Conservation (phyloP, 2,113 vertebrate genomes). For the Mesoclemmys tuberculata region DNA sequence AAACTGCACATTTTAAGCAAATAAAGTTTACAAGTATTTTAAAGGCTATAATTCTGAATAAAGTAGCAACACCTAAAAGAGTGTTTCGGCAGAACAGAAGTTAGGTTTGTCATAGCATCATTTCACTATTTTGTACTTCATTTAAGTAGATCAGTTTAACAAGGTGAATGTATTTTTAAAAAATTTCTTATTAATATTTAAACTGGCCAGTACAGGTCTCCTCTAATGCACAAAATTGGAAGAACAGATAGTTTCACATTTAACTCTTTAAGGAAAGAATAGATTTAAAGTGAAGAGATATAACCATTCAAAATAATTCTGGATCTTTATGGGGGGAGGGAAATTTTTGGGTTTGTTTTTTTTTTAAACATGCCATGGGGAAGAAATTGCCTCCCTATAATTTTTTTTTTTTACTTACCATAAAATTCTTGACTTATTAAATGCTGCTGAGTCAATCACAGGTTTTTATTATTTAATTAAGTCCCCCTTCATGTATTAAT, state of each 20-base stretch:
- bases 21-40: slow-evolving; percentile 71
- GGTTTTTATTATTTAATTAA: slow-evolving; percentile 66
- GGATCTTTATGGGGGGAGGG: slow-evolving; percentile 1
- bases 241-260: neutral
- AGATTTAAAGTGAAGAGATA: neutral
- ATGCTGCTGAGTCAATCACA: slow-evolving; percentile 27
- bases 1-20: slow-evolving; percentile 72
- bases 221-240: neutral
- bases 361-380: neutral
- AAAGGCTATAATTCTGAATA: slow-evolving; percentile 28
- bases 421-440: slow-evolving; percentile 3
- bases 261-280: neutral
- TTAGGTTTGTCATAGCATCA: neutral
- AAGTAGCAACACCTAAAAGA: neutral
- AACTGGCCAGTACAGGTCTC: neutral
- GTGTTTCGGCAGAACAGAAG: slow-evolving; percentile 22
- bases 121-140: slow-evolving; percentile 27
- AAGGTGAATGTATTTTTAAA: neutral
- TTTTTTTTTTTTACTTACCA: slow-evolving; percentile 14
- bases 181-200: neutral
- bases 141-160: slow-evolving; percentile 5
- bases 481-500: slow-evolving; percentile 45
- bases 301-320: neutral
- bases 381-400: neutral
- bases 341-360: neutral